A percentile compares a stretch with the other conserved stretches of the same genome.
Evolutionary conservation across 2,797 vertebrate species (phyloP).

Genomic region (Microctenopoma stevenorrisi): DNA sequence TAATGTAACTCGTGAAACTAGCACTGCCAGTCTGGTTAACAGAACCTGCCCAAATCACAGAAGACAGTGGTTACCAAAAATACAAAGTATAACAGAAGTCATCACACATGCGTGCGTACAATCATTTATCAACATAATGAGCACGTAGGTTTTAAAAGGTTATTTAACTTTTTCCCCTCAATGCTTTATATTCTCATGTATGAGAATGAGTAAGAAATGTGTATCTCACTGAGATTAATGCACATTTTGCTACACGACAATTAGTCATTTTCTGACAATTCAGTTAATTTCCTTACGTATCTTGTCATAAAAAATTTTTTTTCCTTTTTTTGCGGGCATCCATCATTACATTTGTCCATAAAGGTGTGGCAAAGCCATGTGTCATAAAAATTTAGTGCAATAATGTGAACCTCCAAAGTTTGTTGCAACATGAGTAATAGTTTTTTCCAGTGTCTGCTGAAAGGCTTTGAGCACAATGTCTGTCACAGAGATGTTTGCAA

Average conservation of each 20-base stretch:
- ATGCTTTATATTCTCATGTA: slow-evolving; percentile 98
- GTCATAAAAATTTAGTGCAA: slow-evolving; percentile 99
- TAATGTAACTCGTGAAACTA: slow-evolving; percentile 90
- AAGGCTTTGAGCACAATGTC: slow-evolving; percentile 81
- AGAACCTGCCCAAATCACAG: slow-evolving; percentile 91
- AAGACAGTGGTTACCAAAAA: slow-evolving; percentile 97
- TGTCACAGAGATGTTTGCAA: slow-evolving; percentile 85
- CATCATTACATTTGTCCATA: slow-evolving; percentile 96
- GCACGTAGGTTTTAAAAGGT: slow-evolving; percentile 91
- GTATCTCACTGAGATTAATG: slow-evolving; percentile 99
- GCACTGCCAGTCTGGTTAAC: slow-evolving; percentile 91
- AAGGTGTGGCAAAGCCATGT: slow-evolving; percentile 94
- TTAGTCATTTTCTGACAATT: slow-evolving; percentile 93
- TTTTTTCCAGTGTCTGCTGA: slow-evolving; percentile 85
- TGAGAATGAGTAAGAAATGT: slow-evolving; percentile 99
- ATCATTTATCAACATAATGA: slow-evolving; percentile 99
- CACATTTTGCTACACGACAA: slow-evolving; percentile 99
- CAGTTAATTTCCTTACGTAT: slow-evolving; percentile 86
- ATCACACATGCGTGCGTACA: slow-evolving; percentile 97
- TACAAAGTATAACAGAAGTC: slow-evolving; percentile 96
- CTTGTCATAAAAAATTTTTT: slow-evolving; percentile 88
- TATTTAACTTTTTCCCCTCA: slow-evolving; percentile 79
- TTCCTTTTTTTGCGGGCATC: slow-evolving; percentile 84
- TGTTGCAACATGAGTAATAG: slow-evolving; percentile 85
- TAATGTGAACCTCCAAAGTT: slow-evolving; percentile 93